Evolutionary conservation across 2,797 vertebrate genomes (phyloP), one percentile per base, ranked within the genome.

Genomic region (Notamacropus eugenii): DNA sequence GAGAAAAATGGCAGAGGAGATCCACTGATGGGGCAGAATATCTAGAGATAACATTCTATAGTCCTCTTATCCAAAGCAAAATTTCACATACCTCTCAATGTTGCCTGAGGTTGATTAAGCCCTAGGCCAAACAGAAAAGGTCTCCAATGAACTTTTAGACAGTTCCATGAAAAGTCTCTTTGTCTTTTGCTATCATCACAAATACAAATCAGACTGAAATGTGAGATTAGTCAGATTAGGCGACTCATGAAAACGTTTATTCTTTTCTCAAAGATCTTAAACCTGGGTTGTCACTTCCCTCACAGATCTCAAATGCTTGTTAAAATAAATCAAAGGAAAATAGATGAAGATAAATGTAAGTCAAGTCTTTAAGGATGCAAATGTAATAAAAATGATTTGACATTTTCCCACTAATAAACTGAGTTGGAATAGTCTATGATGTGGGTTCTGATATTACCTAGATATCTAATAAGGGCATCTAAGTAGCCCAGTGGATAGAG

Each of bases 321-420:
- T 31, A 31, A 90, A 62, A 28, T 1, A 90, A 92, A 27, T 90
- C 74, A 93, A 95, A 62, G 87, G 54, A 90, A 96, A 94, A 19
- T 22, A 97, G 95, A 87, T 96, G 29, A 58, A 90, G 50, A 3
- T 91, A 13, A 97, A 91, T 90, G 46, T 90, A 92, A 82, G 87
- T 24, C 87, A 74, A 74, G 54, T 57, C 94, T 74, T 62, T 96
- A 55, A 13, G 91, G 28, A 9, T 91, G 0, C 54, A 93, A 93
- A 95, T 40, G 46, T 22, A 96, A 62, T 93, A 57, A 92, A 93
- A 58, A 10, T 31, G 27, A 92, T 94, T 57, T 92, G 3, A 59
- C 54, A 91, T 93, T 52, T 94, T 91, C n/a, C 55, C 22, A 54
- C 59, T 91, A 52, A 93, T 92, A 95, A 92, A 92, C 12, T 91